Evolutionary conservation across 2,888 invertebrate species (phyloP).

Genomic region (Nemurella pictetii): DNA sequence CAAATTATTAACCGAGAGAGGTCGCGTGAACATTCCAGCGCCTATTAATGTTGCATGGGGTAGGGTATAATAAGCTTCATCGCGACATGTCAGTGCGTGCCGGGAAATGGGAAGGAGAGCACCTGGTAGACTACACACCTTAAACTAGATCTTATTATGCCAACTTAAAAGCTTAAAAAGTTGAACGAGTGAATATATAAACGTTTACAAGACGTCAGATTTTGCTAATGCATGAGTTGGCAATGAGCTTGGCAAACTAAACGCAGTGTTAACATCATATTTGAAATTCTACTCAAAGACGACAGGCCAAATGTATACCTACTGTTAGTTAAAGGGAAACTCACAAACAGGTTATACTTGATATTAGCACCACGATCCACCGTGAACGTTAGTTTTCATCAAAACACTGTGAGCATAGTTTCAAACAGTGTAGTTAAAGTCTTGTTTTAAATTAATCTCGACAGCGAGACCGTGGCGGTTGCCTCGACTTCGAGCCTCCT

Average conservation of each 20-base stretch:
- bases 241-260: not conserved
- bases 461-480: not conserved
- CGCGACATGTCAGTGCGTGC: no score
- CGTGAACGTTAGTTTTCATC: not conserved
- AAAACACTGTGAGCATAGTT: not conserved
- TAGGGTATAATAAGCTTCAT: no score
- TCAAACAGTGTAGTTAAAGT: not conserved
- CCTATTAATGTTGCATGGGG: no score
- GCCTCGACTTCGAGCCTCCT: no score
- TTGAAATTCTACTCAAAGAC: not conserved
- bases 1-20: no score
- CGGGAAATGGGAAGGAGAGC: not conserved
- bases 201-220: not conserved
- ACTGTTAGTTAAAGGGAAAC: not conserved
- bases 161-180: constrained; percentile 15
- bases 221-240: constrained; percentile 16
- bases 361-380: not conserved
- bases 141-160: constrained; percentile 6
- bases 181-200: constrained; percentile 27
- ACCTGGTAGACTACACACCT: not conserved
- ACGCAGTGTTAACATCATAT: not conserved
- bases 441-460: not conserved
- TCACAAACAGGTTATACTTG: not conserved
- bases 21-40: no score
- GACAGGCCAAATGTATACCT: not conserved